Evolutionary conservation across 2,113 vertebrate species (phyloP), one percentile per base, ranked within the genome.

Genomic region (Vulpes lagopus): DNA sequence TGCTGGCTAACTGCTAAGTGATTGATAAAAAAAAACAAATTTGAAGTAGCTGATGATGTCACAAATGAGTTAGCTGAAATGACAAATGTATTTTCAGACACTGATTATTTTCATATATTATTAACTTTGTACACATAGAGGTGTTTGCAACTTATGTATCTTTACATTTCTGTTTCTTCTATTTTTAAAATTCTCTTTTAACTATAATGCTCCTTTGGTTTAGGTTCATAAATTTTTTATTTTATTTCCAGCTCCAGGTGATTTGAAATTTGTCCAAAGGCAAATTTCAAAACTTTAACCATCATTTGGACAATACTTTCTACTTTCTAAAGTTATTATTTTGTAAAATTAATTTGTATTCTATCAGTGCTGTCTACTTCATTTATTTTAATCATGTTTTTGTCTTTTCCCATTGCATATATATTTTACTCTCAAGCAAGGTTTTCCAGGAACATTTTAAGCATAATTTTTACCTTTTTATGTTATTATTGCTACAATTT

Each of bases 401-500:
- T 43, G 69, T 51, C 25, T 90, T 82, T 94, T 43, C 38, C 59
- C 6, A 1, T 32, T 80, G 27, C 11, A 67, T 49, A 19, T 62
- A 7, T 51, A 14, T 69, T 95, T 89, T 64, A 49, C 11, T 51
- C 20, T 82, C 60, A 94, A 38, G 16, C 15, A 57, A 2, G 8
- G 3, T 69, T 93, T 93, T 82, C 30, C 59, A 85, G 53, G 2
- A 90, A 59, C 25, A 67, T 82, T 57, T 73, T 43, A 79, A 71
- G 35, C 16, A 35, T 82, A 73, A 73, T 59, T 86, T 87, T 91
- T 60, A 71, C n/a, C 4, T 3, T 82, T 93, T 51, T 8, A 35
- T 43, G 38, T 23, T 22, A 51, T 84, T 55, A 65, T 79, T 62
- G 83, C 49, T 89, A 15, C 22, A 59, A 43, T 97, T 91, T 97